These are phyloP conservation scores for Sander vitreus DNA, from an alignment of 2,113 vertebrate species.

Conservation along the genomic window DNA sequence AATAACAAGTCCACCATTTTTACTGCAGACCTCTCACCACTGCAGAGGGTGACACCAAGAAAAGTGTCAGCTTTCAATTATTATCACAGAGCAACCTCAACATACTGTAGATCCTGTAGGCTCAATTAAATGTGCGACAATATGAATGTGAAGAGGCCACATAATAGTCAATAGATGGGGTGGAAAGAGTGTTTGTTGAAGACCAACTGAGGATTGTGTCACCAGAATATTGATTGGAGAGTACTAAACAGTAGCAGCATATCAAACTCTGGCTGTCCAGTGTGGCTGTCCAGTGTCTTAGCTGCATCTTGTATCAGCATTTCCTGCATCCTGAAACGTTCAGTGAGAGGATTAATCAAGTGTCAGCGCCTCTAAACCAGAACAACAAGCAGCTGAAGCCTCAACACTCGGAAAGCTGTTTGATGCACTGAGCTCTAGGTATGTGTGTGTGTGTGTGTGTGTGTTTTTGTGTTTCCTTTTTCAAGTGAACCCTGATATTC, in stretches of 20 bases:
- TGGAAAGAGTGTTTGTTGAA: not conserved
- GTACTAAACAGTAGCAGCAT: not conserved
- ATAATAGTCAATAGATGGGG: not conserved
- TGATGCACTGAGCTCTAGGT: not conserved
- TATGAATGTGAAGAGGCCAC: not conserved
- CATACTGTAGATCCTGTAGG: not conserved
- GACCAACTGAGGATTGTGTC: not conserved
- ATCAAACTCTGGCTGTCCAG: not conserved
- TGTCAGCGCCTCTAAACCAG: conserved; percentile 24
- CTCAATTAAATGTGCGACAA: not conserved
- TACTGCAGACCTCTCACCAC: conserved; percentile 24
- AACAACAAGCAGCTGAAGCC: conserved; percentile 21
- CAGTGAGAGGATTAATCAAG: conserved; percentile 28
- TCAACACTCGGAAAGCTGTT: not conserved
- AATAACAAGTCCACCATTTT: conserved; percentile 21
- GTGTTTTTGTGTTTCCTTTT: not conserved
- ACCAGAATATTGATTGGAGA: not conserved
- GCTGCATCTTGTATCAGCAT: conserved; percentile 34
- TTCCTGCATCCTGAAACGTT: conserved; percentile 33
- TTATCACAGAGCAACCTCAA: not conserved
- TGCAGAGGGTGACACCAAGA: conserved; percentile 27
- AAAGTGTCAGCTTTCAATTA: conserved; percentile 27
- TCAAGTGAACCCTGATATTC: not conserved
- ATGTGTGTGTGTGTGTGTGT: not conserved
- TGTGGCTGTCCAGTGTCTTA: conserved; percentile 1